phyloP scores from a whole-genome alignment of 2,888 invertebrate species.

The Drosophila mercatorum region DNA sequence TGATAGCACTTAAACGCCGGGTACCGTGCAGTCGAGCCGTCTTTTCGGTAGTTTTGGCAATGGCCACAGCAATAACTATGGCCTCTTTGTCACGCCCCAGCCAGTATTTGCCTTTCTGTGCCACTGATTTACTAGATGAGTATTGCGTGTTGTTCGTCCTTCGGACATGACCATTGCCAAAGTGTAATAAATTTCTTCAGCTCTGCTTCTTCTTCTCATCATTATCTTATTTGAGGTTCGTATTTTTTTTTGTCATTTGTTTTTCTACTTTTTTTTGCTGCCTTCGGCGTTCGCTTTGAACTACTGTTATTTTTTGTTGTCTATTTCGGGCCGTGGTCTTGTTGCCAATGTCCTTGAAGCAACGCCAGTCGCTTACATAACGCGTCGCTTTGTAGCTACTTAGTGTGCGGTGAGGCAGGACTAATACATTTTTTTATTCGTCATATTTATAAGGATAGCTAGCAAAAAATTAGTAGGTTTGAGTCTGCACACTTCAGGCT shows the following conservation, averaged over 20 bases:
- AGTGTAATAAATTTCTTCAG: constrained; percentile 52
- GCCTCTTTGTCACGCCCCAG: constrained; percentile 60
- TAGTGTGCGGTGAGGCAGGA: constrained; percentile 10
- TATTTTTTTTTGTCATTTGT: constrained; percentile 14
- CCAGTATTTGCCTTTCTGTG: constrained; percentile 35
- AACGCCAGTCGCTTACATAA: constrained; percentile 63
- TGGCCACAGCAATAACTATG: constrained; percentile 50
- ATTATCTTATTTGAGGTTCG: constrained; percentile 26
- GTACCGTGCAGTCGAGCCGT: background rate
- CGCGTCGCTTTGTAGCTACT: constrained; percentile 16
- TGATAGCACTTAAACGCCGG: background rate
- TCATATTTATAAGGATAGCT: constrained; percentile 35
- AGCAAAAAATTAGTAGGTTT: constrained; percentile 48
- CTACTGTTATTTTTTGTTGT: constrained; percentile 38
- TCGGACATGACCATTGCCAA: constrained; percentile 62
- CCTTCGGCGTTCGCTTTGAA: constrained; percentile 19
- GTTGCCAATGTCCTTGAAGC: constrained; percentile 48
- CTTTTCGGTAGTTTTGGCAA: constrained; percentile 7
- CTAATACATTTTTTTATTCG: constrained; percentile 6
- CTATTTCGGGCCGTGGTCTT: constrained; percentile 55
- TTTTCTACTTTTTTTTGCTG: constrained; percentile 5
- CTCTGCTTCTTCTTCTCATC: constrained; percentile 21
- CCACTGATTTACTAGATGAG: constrained; percentile 60
- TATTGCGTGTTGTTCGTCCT: constrained; percentile 58
- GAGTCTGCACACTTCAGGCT: constrained; percentile 27